A percentile compares a stretch with the other conserved stretches of the same genome.
phyloP scores from a whole-genome alignment of 2,888 invertebrate genomes.

The Malthinus seriepunctatus region DNA sequence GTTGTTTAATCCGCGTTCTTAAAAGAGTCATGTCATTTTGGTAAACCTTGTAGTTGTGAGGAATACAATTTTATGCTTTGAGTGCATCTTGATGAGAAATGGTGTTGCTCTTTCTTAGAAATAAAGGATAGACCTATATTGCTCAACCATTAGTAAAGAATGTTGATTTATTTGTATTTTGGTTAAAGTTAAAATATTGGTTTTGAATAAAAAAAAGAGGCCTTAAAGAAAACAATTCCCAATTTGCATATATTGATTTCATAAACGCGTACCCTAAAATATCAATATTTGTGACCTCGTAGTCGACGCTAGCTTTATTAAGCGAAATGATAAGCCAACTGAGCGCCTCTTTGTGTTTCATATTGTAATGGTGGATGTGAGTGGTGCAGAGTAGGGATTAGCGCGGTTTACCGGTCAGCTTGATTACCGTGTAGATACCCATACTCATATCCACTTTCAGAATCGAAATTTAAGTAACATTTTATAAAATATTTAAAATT shows the following conservation, averaged over 20 bases:
- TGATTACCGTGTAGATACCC: constrained; percentile 14
- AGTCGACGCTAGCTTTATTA: constrained; percentile 34
- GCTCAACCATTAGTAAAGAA: no score
- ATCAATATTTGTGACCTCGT: constrained; percentile 33
- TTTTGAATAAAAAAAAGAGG: constrained; percentile 35
- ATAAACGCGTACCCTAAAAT: constrained; percentile 36
- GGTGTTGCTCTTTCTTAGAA: no score
- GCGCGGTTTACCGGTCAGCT: constrained; percentile 28
- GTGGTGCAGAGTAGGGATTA: constrained; percentile 21
- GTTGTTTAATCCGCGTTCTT: no score
- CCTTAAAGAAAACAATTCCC: constrained; percentile 35
- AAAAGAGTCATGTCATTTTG: no score
- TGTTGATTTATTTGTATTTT: no score
- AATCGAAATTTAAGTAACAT: background rate
- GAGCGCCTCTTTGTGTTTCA: constrained; percentile 35
- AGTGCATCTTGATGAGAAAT: no score
- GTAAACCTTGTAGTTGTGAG: no score
- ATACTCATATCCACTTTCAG: no score
- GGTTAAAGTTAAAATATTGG: constrained; percentile 22
- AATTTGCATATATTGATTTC: constrained; percentile 40
- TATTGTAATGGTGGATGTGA: constrained; percentile 26
- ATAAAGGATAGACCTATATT: no score
- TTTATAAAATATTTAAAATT: constrained; percentile 12
- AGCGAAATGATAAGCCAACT: constrained; percentile 34
- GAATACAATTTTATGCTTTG: no score